Percentiles rank a stretch among this genome's conserved stretches.
Conservation (phyloP, 2,888 invertebrate genomes). For the Aelia acuminata region DNA sequence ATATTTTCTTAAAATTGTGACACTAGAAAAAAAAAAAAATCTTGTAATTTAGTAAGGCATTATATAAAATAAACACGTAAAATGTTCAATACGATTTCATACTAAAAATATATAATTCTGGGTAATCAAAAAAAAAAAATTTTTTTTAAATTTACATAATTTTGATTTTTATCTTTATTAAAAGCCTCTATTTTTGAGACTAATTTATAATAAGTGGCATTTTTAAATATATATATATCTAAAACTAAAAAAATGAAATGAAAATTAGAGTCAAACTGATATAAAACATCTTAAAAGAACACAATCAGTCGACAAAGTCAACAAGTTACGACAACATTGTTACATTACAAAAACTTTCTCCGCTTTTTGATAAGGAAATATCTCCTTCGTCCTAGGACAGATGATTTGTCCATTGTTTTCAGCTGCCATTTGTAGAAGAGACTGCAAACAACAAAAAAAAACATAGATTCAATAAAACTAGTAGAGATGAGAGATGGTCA, state of each 20-base stretch:
- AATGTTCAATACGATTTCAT: background rate
- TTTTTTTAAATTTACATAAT: background rate
- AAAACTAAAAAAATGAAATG: background rate
- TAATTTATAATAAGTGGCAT: background rate
- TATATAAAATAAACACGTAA: background rate
- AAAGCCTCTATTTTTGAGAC: background rate
- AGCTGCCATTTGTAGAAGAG: conserved; percentile 89
- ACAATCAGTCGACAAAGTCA: conserved; percentile 15
- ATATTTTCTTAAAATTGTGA: background rate
- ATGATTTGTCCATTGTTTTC: conserved; percentile 92
- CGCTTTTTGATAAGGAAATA: conserved; percentile 90
- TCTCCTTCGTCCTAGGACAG: conserved; percentile 95
- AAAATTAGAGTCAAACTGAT: background rate
- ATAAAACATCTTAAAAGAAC: conserved; percentile 17
- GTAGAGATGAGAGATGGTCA: too few relatives aligned
- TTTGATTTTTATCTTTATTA: background rate
- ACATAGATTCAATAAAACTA: too few relatives aligned
- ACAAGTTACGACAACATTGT: conserved; percentile 67
- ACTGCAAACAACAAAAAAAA: conserved; percentile 73
- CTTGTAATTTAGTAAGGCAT: background rate
- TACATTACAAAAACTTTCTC: conserved; percentile 99
- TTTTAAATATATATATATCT: background rate
- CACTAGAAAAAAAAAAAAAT: background rate
- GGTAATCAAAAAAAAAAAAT: background rate
- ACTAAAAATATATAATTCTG: background rate